Base-by-base conservation (phyloP, 2,797 vertebrate species). In the Anolis apletophallus region DNA sequence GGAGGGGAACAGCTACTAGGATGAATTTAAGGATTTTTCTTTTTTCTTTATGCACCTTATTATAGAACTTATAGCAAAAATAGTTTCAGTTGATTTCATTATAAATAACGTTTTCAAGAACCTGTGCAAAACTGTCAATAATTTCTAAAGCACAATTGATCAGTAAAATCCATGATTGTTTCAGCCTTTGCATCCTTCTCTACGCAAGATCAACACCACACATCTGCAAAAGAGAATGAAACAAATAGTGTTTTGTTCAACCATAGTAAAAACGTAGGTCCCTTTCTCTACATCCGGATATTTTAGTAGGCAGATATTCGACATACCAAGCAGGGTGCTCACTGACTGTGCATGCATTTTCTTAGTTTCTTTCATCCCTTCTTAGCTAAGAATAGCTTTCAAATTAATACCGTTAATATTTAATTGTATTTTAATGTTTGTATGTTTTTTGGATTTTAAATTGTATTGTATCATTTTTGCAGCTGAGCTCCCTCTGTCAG, bases 51-150 rank as follows among this genome's bases (percentile, higher is more conserved):
- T 97, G 97, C 97, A 97, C 97, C 97, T 97, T 97, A 64, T 64
- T 64, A 97, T 97, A 97, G 97, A 98, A 98, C 97, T 97, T 96
- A 98, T 97, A 97, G 97, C 97, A 98, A 98, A 98, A 98, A 98
- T 98, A 98, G 97, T 98, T 96, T 98, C 96, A 96, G 97, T 97
- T 97, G 97, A 97, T 98, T 97, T 97, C 96, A 96, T 97, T 97
- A 97, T 97, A 97, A 98, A 98, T 97, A 97, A 96, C 96, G 95
- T 97, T 96, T 97, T 97, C 97, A 97, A 97, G 97, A 98, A 98
- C 97, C 97, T 98, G 97, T 98, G 97, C 98, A 98, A 98, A 98
- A 98, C 96, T 96, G 97, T 96, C 97, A 98, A 97, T 96, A 97
- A 97, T 97, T 97, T 96, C 97, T 97, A 97, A 97, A 96, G 97